Evolutionary conservation across 1,140 invertebrate genomes (phyloP).

Genomic region (Nilaparvata lugens): DNA sequence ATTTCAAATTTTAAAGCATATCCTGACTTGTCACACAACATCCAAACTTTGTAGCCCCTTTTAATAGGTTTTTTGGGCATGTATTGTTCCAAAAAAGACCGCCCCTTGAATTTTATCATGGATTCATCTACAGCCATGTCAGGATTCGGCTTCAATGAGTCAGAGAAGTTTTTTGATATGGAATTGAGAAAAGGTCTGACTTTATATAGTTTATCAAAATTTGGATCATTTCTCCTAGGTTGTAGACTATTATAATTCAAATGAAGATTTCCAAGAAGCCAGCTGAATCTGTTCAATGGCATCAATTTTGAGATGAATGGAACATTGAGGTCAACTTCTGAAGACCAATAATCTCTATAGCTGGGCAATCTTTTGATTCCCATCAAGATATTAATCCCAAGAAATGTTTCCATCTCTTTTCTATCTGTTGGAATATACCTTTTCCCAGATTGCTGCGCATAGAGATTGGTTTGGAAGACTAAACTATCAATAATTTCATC

Average conservation of each 20-base stretch:
- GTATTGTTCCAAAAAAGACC: conserved; percentile 25
- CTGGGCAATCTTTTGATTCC: conserved; percentile 27
- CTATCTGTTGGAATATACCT: conserved; percentile 13
- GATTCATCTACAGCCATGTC: conserved; percentile 24
- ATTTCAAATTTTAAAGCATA: conserved; percentile 22
- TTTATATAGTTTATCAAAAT: conserved; percentile 29
- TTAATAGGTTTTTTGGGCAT: conserved; percentile 24
- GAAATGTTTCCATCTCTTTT: conserved; percentile 26
- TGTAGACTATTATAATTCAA: conserved; percentile 26
- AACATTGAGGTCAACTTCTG: conserved; percentile 31
- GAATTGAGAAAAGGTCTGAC: conserved; percentile 20
- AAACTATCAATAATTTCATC: conserved; percentile 7
- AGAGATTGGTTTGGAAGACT: conserved; percentile 23
- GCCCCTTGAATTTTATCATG: conserved; percentile 28
- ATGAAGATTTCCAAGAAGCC: conserved; percentile 30
- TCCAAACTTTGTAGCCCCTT: conserved; percentile 26
- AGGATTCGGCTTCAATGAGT: conserved; percentile 10
- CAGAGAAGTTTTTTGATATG: conserved; percentile 5
- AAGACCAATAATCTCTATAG: conserved; percentile 33
- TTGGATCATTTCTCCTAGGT: conserved; percentile 16
- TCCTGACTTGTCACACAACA: conserved; percentile 11
- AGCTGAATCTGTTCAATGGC: conserved; percentile 36
- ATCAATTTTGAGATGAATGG: conserved; percentile 32
- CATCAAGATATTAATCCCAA: conserved; percentile 31
- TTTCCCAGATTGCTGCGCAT: conserved; percentile 17